Base-by-base conservation (phyloP, 1,140 invertebrate species). In the Calycopis cecrops region DNA sequence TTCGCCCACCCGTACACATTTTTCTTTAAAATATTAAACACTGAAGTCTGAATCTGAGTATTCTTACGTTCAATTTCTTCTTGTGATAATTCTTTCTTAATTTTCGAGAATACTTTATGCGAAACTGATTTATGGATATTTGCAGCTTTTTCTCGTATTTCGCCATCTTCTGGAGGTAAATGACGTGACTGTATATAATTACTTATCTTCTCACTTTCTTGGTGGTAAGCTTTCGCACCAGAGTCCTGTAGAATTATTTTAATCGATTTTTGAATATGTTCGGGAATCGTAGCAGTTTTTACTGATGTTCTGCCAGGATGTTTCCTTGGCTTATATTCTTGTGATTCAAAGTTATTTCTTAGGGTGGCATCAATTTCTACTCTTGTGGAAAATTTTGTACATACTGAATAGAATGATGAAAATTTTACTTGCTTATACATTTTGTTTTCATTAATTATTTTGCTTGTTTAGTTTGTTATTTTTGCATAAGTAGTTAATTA, bases 1-100 rank as follows among this genome's bases (percentile, higher is more conserved):
- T 92, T 88, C 62, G 90, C 88, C 94, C 95, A 96, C 53, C 90
- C 88, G 73, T 94, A 93, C 1, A 92, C 73, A 52, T 90, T 88
- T 56, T 80, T 76, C 59, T 90, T 91, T 37, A 93, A 69, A 38
- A 89, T 69, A 55, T 80, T 86, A 55, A 76, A 83, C 11, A 84
- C 77, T 59, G 70, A 72, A 11, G 87, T 80, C 33, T 79, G 62
- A 35, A 90, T 62, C 35, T 89, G 70, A 52, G 73, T 89, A 42
- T 79, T 64, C 6, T 56, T 56, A 59, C 56, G 48, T 42, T 71
- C 58, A 73, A 67, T 48, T 58, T 88, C 65, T 60, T 80, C 57
- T 70, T 59, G 9, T 48, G 66, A 71, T 65, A 88, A 51, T 69
- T 82, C 42, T 62, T 61, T 64, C 61, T 71, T 65, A 1, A 82